Evolutionary conservation across 2,113 vertebrate genomes (phyloP).

Genomic region (Uria lomvia): DNA sequence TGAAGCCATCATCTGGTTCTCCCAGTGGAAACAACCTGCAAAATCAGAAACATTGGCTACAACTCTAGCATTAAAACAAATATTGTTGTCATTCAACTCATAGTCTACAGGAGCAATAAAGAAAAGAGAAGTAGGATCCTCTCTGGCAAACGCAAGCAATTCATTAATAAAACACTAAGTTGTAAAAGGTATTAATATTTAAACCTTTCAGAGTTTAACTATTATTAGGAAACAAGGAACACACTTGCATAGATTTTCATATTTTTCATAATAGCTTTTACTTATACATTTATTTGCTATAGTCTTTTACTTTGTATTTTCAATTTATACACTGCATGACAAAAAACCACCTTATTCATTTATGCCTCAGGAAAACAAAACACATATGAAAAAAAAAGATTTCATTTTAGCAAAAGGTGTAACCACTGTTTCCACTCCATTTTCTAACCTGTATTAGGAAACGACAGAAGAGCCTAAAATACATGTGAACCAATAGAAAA

Average conservation of each 20-base stretch:
- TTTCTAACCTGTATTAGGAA: not conserved
- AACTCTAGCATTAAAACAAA: not conserved
- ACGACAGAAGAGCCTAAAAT: not conserved
- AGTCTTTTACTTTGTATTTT: not conserved
- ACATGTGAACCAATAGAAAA: not conserved
- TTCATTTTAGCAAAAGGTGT: not conserved
- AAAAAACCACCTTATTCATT: not conserved
- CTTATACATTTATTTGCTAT: not conserved
- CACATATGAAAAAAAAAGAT: not conserved
- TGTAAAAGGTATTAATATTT: not conserved
- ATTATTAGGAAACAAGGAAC: not conserved
- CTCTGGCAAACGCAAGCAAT: not conserved
- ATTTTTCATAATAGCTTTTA: not conserved
- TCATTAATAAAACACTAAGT: not conserved
- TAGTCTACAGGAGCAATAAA: not conserved
- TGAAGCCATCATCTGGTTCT: not conserved
- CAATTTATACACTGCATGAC: not conserved
- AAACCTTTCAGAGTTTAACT: not conserved
- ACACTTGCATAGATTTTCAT: not conserved
- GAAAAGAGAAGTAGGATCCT: not conserved
- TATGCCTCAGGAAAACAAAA: not conserved
- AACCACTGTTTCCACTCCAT: not conserved
- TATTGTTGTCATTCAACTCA: not conserved
- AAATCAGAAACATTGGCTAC: not conserved
- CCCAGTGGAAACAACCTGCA: not conserved